These are phyloP conservation scores for Prionace glauca DNA, from an alignment of 2,797 vertebrate species.

Conservation along the genomic window DNA sequence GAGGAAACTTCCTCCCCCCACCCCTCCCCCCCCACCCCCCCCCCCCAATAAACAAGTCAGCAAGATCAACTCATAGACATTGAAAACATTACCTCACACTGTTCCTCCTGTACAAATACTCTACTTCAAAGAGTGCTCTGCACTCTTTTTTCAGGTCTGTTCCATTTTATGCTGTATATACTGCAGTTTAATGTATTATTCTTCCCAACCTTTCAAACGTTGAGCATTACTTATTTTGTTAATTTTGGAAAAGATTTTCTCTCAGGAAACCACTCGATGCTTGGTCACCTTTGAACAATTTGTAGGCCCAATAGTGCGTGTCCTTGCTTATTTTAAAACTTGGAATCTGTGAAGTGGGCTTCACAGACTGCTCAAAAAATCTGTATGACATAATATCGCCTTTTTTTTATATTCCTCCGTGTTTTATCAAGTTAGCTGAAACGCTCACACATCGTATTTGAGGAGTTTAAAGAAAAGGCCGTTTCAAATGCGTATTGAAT, in stretches of 20 bases:
- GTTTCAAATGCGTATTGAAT: neutral
- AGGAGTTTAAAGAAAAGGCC: neutral
- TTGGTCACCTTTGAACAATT: slow-evolving; percentile 51
- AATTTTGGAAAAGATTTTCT: slow-evolving; percentile 46
- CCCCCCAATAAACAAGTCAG: slow-evolving; percentile 44
- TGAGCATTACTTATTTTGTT: slow-evolving; percentile 48
- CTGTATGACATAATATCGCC: neutral
- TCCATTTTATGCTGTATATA: slow-evolving; percentile 44
- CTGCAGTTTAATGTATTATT: slow-evolving; percentile 44
- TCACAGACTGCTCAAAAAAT: neutral
- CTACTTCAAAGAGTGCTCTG: slow-evolving; percentile 49
- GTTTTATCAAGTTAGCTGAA: slow-evolving; percentile 24
- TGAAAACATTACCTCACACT: slow-evolving; percentile 54
- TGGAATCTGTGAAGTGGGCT: slow-evolving; percentile 42
- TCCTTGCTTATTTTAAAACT: slow-evolving; percentile 48
- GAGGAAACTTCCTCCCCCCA: slow-evolving; percentile 45
- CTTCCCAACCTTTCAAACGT: slow-evolving; percentile 48
- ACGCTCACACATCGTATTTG: neutral
- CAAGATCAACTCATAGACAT: slow-evolving; percentile 47
- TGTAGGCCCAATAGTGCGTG: slow-evolving; percentile 49
- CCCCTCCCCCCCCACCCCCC: slow-evolving; percentile 44
- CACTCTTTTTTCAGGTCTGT: slow-evolving; percentile 40
- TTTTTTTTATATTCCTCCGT: neutral
- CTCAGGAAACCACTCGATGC: slow-evolving; percentile 49
- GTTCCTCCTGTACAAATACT: slow-evolving; percentile 51